These are phyloP conservation scores for Sminthurinus aureus DNA, from an alignment of 2,888 invertebrate species.

Conservation along the genomic window DNA sequence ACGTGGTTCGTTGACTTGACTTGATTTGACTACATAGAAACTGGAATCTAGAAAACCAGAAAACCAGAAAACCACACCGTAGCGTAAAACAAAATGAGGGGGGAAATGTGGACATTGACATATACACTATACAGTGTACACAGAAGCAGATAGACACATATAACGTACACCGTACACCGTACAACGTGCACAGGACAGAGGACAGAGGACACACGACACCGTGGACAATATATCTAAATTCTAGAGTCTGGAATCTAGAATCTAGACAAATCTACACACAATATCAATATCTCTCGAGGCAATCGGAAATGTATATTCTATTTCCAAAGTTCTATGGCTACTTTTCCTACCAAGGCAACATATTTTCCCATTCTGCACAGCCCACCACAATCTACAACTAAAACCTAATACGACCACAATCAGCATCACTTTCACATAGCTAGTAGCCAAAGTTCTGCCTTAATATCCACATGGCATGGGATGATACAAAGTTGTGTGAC, in stretches of 20 bases:
- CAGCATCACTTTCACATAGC: not conserved
- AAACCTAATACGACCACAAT: too few relatives aligned
- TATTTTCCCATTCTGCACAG: conserved; percentile 7
- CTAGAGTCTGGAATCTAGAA: too few relatives aligned
- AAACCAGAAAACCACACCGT: too few relatives aligned
- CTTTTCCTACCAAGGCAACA: not conserved
- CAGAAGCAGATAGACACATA: not conserved
- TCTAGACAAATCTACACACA: not conserved
- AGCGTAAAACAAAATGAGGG: too few relatives aligned
- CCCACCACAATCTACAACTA: too few relatives aligned
- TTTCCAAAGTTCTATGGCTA: conserved; percentile 28
- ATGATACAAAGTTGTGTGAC: not conserved
- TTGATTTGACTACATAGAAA: too few relatives aligned
- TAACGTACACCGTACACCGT: not conserved
- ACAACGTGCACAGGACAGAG: not conserved
- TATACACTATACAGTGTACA: not conserved
- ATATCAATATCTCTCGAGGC: conserved; percentile 23
- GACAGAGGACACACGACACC: too few relatives aligned
- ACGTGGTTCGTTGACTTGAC: not conserved
- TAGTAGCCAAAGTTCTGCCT: too few relatives aligned
- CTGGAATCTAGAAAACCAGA: too few relatives aligned
- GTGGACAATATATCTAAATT: too few relatives aligned
- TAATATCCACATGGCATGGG: not conserved
- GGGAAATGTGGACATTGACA: too few relatives aligned
- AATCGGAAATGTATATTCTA: conserved; percentile 32